Evolutionary conservation across 2,797 vertebrate genomes (phyloP), one percentile per base, ranked within the genome.

Genomic region (Tenualosa ilisha): DNA sequence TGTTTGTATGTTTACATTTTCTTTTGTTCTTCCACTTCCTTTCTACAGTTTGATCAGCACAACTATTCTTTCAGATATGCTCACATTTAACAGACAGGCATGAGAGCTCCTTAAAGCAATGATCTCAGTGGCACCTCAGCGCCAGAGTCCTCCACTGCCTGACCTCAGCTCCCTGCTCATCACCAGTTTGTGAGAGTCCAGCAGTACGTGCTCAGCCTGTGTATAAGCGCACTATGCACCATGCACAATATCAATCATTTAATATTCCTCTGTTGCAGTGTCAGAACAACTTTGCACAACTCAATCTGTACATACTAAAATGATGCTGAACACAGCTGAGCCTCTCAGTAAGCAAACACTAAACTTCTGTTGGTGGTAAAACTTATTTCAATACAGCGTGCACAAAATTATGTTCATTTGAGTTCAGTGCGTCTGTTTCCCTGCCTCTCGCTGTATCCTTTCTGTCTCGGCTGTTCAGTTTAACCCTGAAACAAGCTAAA

Each of bases 111-210:
- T 81, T 82, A 75, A 61, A n/a, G 49, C 5, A 81, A 82, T 91
- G 91, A 92, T 90, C 91, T 93, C 89, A 88, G 84, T 90, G 90
- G 68, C 88, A 92, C 87, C 83, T 89, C 88, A 79, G 88, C 89
- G 86, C 51, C 89, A 92, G 40, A 26, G 84, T 92, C 93, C 93
- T 92, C 91, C 91, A 89, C 84, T 72, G 26, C 75, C 75, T 91
- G 90, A 91, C 91, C 88, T 26, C 84, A 8, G 54, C 84, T 85
- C 63, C 86, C 85, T 63, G 43, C 59, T 61, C 81, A 88, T 86
- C 87, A 88, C 79, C 83, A 84, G 59, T 83, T 68, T 86, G 88
- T 85, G 79, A 89, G 86, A 85, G 53, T 20, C 82, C 31, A 83
- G 11, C 26, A 65, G 49, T 31, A 26, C n/a, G 46, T 20, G 59